Evolutionary conservation across 2,888 invertebrate genomes (phyloP), one percentile per base, ranked within the genome.

Genomic region (Invenusta paracnida): DNA sequence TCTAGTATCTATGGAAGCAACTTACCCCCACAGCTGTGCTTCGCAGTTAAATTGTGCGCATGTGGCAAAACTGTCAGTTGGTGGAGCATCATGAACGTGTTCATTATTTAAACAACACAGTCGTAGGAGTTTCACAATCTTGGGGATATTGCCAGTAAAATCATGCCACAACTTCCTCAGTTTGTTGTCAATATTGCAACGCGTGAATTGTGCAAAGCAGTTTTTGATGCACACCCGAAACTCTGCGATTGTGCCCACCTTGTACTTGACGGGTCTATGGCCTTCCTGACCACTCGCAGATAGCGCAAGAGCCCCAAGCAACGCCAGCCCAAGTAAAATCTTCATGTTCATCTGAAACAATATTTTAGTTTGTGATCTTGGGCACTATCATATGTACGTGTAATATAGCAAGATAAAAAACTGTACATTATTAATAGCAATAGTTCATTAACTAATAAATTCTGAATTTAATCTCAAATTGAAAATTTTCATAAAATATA

Each of bases 1-100:
- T n/a, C n/a, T n/a, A n/a, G n/a, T n/a, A n/a, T n/a, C n/a, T n/a
- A n/a, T n/a, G n/a, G n/a, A n/a, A n/a, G n/a, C n/a, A n/a, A 82
- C 27, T 30, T 83, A 83, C 83, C 83, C 83, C 83, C 83, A 83
- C 5, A 83, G 66, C 48, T 67, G 48, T n/a, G 83, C 83, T 66
- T 83, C 83, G 48, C 83, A 83, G 23, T 48, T 48, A 27, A 48
- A n/a, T 25, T 83, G 83, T 23, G 30, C 30, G 25, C 83, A 83
- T 5, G 83, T 83, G 23, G 83, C 83, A 66, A 83, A 83, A 48
- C 83, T 83, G 23, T 1, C 2, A 1, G 31, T 66, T 31, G 83
- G n/a, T 13, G 48, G 27, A 25, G 83, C 31, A 25, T 83, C 66
- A 25, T 83, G 83, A 23, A 67, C 83, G 29, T 83, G 83, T 66